phyloP scores from a whole-genome alignment of 1,140 invertebrate genomes.

The Watersipora subatra region DNA sequence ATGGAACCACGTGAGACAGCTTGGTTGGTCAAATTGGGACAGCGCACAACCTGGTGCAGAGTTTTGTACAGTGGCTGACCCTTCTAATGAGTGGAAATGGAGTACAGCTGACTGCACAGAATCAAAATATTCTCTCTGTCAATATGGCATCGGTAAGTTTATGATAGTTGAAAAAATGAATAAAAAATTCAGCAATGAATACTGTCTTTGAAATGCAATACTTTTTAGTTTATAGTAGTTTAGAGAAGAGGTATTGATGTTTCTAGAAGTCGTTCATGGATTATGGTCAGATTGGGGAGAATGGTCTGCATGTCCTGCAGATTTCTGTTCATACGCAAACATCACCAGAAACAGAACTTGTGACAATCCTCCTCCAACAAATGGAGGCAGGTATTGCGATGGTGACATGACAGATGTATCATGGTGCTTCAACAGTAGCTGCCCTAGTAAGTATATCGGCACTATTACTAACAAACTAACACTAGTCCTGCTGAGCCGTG shows the following conservation, averaged over 20 bases:
- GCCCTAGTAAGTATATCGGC: neutral
- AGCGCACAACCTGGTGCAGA: neutral
- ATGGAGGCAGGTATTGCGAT: neutral
- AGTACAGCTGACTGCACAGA: neutral
- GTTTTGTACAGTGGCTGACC: neutral
- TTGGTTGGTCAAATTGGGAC: neutral
- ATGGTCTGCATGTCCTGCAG: neutral
- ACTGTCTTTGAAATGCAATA: neutral
- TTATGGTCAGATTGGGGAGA: neutral
- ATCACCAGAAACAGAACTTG: neutral
- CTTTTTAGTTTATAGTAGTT: neutral
- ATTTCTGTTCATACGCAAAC: neutral
- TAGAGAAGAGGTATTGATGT: neutral
- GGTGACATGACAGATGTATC: neutral
- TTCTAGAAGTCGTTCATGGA: neutral
- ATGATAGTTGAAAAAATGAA: neutral
- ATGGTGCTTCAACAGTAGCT: neutral
- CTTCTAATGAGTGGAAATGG: neutral
- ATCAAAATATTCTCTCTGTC: neutral
- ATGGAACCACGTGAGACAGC: neutral
- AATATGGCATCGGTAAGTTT: neutral
- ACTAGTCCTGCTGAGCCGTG: no score
- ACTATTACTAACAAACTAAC: no score
- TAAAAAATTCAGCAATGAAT: neutral
- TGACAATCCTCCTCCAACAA: neutral